phyloP scores from a whole-genome alignment of 2,797 vertebrate genomes.

The Gobionotothen gibberifrons region DNA sequence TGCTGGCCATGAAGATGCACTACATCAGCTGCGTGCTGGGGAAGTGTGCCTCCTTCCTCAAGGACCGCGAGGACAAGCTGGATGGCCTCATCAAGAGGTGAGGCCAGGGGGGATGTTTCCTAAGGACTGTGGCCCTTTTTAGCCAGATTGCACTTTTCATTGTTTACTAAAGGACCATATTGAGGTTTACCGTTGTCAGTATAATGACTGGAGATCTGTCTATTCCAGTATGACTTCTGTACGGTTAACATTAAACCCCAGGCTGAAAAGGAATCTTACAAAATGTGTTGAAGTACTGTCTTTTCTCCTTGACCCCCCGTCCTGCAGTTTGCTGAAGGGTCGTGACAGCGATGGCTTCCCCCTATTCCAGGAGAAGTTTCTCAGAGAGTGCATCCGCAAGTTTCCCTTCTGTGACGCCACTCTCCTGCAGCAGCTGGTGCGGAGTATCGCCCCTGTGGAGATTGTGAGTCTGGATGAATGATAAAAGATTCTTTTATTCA shows the following conservation, averaged over 20 bases:
- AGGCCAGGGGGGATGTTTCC: accelerated
- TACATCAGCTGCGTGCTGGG: slow-evolving; percentile 95
- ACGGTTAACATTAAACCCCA: not conserved
- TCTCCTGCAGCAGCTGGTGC: slow-evolving; percentile 96
- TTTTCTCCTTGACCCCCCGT: not conserved
- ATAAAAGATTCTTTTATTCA: not conserved
- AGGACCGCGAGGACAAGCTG: slow-evolving; percentile 90
- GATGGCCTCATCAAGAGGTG: slow-evolving; percentile 94
- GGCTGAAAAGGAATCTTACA: too few relatives aligned
- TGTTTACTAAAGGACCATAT: not conserved
- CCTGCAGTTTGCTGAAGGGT: slow-evolving; percentile 91
- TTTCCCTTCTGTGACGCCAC: slow-evolving; percentile 97
- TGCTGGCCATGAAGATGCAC: slow-evolving; percentile 98
- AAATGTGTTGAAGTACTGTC: too few relatives aligned
- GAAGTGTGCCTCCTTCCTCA: slow-evolving; percentile 91
- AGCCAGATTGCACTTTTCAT: not conserved
- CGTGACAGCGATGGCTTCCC: slow-evolving; percentile 93
- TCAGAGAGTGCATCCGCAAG: slow-evolving; percentile 95
- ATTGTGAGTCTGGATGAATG: slow-evolving; percentile 86
- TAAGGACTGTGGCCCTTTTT: not conserved
- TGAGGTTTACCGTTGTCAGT: not conserved
- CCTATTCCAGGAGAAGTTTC: slow-evolving; percentile 93
- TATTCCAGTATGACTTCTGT: not conserved
- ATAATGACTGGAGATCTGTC: not conserved
- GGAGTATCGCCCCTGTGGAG: slow-evolving; percentile 96